phyloP scores from a whole-genome alignment of 2,888 invertebrate species.

The Listrodromus nycthemerus region DNA sequence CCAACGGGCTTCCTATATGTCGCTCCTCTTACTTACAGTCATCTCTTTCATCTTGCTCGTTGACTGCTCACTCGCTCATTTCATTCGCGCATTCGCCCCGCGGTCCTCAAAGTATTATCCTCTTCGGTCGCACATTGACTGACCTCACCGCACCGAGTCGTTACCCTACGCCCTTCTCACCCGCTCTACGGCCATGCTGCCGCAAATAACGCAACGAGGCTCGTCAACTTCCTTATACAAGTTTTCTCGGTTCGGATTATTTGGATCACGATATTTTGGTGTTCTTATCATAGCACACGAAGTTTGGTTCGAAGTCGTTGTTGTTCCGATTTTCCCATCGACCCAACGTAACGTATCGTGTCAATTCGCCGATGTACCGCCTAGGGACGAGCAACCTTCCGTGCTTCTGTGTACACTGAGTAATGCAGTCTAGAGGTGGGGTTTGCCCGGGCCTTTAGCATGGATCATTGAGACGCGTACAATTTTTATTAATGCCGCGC shows the following conservation, averaged over 20 bases:
- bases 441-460: too few relatives aligned
- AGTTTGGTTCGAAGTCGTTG: too few relatives aligned
- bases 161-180: background rate
- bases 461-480: too few relatives aligned
- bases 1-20: slow-evolving; percentile 60
- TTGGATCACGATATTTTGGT: background rate
- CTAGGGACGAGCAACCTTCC: too few relatives aligned
- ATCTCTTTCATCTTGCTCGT: slow-evolving; percentile 36
- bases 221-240: background rate
- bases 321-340: too few relatives aligned
- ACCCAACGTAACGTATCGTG: too few relatives aligned
- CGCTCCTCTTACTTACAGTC: slow-evolving; percentile 49
- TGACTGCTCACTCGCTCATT: slow-evolving; percentile 3
- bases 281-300: too few relatives aligned
- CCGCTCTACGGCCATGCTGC: background rate
- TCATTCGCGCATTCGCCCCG: slow-evolving; percentile 46
- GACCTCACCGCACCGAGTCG: background rate
- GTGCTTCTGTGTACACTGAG: too few relatives aligned
- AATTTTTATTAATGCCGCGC: background rate
- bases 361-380: too few relatives aligned
- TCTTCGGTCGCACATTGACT: slow-evolving; percentile 35
- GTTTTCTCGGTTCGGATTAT: background rate
- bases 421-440: too few relatives aligned
- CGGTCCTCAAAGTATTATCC: slow-evolving; percentile 42
- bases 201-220: background rate